Evolutionary conservation across 2,797 vertebrate species (phyloP).

Genomic region (Esox lucius): DNA sequence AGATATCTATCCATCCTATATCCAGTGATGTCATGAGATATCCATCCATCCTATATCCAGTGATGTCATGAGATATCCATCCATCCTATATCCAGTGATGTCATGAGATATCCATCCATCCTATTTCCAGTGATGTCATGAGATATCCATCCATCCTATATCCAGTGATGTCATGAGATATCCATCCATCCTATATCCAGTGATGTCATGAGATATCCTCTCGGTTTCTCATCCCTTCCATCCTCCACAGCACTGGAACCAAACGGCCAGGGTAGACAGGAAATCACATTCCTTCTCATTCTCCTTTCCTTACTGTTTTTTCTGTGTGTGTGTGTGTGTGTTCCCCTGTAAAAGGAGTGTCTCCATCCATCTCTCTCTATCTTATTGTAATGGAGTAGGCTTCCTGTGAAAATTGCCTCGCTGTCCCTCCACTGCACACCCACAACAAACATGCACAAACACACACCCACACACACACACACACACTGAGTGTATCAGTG

Average conservation of each 20-base stretch:
- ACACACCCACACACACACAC: neutral
- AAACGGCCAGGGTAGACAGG: slow-evolving; percentile 15
- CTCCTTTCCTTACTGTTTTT: slow-evolving; percentile 53
- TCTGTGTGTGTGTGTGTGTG: neutral
- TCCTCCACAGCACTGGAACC: slow-evolving; percentile 45
- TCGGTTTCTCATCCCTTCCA: slow-evolving; percentile 58
- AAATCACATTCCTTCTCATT: slow-evolving; percentile 47
- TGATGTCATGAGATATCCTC: slow-evolving; percentile 67
- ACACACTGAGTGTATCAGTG: neutral
- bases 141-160: no score
- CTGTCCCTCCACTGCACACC: slow-evolving; percentile 59
- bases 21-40: no score
- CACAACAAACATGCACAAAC: slow-evolving; percentile 33
- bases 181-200: slow-evolving; percentile 46
- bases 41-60: no score
- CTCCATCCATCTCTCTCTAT: slow-evolving; percentile 63
- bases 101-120: no score
- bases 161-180: no score
- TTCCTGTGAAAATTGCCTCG: slow-evolving; percentile 72
- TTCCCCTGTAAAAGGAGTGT: slow-evolving; percentile 15
- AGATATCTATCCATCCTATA: no score
- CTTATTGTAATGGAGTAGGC: slow-evolving; percentile 71
- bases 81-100: no score
- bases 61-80: no score
- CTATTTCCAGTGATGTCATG: no score